These are phyloP conservation scores for Chromoteleia sp. DNA, from an alignment of 2,888 invertebrate species.

Conservation along the genomic window DNA sequence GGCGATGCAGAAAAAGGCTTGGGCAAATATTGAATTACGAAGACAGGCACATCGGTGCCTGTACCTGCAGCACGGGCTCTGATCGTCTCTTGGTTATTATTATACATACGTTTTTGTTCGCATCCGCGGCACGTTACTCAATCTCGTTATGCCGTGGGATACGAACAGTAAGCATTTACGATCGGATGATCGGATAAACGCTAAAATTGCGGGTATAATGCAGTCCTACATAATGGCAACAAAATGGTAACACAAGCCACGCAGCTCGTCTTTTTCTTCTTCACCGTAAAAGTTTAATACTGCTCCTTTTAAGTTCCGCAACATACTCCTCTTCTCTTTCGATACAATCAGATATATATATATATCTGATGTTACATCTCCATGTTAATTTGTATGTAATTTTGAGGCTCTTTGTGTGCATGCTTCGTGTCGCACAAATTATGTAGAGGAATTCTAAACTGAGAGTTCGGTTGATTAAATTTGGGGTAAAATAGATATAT, in stretches of 20 bases:
- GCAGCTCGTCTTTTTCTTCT: conserved; percentile 54
- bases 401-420: conserved; percentile 16
- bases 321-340: conserved; percentile 51
- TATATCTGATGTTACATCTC: conserved; percentile 48
- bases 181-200: conserved; percentile 80
- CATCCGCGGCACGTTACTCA: conserved; percentile 38
- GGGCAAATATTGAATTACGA: conserved; percentile 31
- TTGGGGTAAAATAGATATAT: neutral
- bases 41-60: conserved; percentile 1
- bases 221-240: conserved; percentile 76
- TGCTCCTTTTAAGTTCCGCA: conserved; percentile 79
- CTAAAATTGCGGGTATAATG: conserved; percentile 83
- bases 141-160: conserved; percentile 58
- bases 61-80: conserved; percentile 28
- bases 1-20: neutral
- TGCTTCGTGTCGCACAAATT: conserved; percentile 23
- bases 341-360: conserved; percentile 42
- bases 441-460: neutral
- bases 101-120: conserved; percentile 44
- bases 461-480: neutral
- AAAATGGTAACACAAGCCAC: conserved; percentile 81
- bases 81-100: conserved; percentile 53
- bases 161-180: conserved; percentile 68
- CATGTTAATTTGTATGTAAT: conserved; percentile 28
- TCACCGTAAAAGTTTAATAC: conserved; percentile 70